phyloP scores from a whole-genome alignment of 2,797 vertebrate genomes.

The Argentina silus region DNA sequence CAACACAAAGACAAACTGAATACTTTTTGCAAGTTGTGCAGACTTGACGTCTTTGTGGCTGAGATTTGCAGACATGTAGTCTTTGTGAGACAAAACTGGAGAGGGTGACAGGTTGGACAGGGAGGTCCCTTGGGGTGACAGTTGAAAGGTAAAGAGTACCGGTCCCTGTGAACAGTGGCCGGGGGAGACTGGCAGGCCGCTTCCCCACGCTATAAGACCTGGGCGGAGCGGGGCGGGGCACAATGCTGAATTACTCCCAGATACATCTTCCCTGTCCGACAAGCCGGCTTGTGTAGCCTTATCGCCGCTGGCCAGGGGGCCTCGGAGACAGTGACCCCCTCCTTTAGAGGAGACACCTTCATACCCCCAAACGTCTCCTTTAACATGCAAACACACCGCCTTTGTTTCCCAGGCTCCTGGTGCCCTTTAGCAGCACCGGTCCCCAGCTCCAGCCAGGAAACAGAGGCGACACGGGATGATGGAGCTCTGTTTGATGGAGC shows the following conservation, averaged over 20 bases:
- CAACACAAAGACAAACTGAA: constrained; percentile 13
- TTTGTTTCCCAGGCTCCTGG: constrained; percentile 64
- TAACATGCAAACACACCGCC: constrained; percentile 70
- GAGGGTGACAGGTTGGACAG: constrained; percentile 55
- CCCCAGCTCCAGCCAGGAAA: constrained; percentile 28
- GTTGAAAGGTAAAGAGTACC: constrained; percentile 65
- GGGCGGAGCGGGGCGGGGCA: constrained; percentile 46
- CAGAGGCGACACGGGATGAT: constrained; percentile 62
- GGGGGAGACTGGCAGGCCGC: constrained; percentile 51
- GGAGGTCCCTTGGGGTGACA: constrained; percentile 66
- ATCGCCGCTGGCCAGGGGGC: constrained; percentile 64
- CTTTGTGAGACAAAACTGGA: constrained; percentile 28
- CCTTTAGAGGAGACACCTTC: constrained; percentile 30
- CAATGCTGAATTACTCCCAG: constrained; percentile 72
- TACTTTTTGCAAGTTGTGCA: neutral
- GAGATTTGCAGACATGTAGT: constrained; percentile 23
- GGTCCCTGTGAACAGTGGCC: constrained; percentile 40
- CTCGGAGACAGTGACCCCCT: constrained; percentile 55
- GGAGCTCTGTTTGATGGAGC: constrained; percentile 68
- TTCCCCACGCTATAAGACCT: constrained; percentile 42
- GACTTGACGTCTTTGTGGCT: constrained; percentile 44
- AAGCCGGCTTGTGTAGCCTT: constrained; percentile 58
- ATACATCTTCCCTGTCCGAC: constrained; percentile 79
- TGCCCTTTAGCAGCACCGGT: constrained; percentile 30
- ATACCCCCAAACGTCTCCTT: constrained; percentile 59